These are phyloP conservation scores for Oryzias sinensis DNA, from an alignment of 2,797 vertebrate species.

Conservation along the genomic window DNA sequence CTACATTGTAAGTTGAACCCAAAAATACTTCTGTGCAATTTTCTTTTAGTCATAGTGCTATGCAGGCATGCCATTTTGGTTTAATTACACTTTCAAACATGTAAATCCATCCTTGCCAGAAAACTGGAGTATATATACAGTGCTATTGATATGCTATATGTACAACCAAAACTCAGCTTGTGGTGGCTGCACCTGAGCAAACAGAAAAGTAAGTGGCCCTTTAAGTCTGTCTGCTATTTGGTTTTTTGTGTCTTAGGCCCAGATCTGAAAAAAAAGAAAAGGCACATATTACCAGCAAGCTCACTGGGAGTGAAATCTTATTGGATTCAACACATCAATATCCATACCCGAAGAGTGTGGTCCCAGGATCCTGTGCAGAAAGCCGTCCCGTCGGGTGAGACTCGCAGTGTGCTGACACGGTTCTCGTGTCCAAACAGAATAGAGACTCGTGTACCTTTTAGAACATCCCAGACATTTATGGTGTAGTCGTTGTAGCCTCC, in stretches of 20 bases:
- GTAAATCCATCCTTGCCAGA: slow-evolving; percentile 57
- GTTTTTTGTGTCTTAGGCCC: slow-evolving; percentile 82
- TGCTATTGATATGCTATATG: slow-evolving; percentile 63
- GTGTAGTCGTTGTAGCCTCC: slow-evolving; percentile 98
- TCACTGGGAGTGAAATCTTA: not conserved
- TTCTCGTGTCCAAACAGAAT: slow-evolving; percentile 98
- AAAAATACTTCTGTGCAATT: slow-evolving; percentile 49
- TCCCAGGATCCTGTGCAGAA: slow-evolving; percentile 99
- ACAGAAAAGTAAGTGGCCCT: slow-evolving; percentile 55
- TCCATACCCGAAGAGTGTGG: slow-evolving; percentile 90
- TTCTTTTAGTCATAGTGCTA: slow-evolving; percentile 46
- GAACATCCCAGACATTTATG: slow-evolving; percentile 98
- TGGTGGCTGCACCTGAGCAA: slow-evolving; percentile 74
- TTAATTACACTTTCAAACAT: slow-evolving; percentile 55
- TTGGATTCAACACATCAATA: not conserved
- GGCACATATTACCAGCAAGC: not conserved
- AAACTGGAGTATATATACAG: slow-evolving; percentile 68
- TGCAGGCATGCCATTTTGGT: slow-evolving; percentile 56
- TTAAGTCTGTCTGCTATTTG: slow-evolving; percentile 42
- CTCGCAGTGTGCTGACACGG: slow-evolving; percentile 92
- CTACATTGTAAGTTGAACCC: slow-evolving; percentile 44
- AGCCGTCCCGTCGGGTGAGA: slow-evolving; percentile 93
- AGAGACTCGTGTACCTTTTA: slow-evolving; percentile 94
- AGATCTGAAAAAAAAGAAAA: slow-evolving; percentile 80
- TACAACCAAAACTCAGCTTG: slow-evolving; percentile 64